These are phyloP conservation scores for Corapipo altera DNA, from an alignment of 2,113 vertebrate species.

Conservation along the genomic window DNA sequence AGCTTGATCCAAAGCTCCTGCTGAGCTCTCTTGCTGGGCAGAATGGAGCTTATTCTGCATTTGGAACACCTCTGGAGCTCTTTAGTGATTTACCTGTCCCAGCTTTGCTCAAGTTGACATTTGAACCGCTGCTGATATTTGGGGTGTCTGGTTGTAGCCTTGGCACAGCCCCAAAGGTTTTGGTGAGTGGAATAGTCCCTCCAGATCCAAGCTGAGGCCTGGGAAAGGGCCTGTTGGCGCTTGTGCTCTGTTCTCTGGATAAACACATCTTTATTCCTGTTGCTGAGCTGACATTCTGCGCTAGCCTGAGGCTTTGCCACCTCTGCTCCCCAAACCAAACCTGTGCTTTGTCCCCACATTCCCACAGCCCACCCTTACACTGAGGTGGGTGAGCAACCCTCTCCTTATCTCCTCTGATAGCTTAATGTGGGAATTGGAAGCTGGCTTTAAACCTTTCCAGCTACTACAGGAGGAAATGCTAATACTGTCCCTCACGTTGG, in stretches of 20 bases:
- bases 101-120: rapidly evolving
- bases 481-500: neutral
- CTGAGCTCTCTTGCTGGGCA: neutral
- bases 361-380: neutral
- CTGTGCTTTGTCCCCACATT: neutral
- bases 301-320: neutral
- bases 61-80: neutral
- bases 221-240: neutral
- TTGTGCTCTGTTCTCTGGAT: neutral
- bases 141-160: neutral
- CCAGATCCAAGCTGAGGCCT: neutral
- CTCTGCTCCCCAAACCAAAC: neutral
- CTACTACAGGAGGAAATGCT: neutral
- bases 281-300: neutral
- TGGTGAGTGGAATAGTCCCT: neutral
- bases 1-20: neutral
- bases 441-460: neutral
- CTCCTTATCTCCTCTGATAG: neutral
- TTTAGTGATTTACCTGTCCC: neutral
- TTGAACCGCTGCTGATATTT: rapidly evolving
- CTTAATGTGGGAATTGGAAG: neutral
- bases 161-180: rapidly evolving
- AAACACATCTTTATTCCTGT: neutral
- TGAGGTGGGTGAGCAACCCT: rapidly evolving
- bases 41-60: neutral